Base-by-base conservation (phyloP, 2,113 vertebrate species). In the Vimba vimba region DNA sequence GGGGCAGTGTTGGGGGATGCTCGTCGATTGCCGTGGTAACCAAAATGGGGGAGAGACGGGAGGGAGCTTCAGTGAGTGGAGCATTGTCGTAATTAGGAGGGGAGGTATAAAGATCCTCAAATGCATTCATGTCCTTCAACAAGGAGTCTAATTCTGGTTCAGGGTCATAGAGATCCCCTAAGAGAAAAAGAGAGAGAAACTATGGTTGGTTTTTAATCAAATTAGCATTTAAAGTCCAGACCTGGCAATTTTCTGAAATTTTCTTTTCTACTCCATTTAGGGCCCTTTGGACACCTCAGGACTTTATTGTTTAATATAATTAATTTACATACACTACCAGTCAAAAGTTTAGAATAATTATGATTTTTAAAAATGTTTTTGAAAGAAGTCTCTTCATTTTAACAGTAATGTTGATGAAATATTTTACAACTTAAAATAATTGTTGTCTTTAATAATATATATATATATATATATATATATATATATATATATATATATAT, bases 11-110 rank as follows among this genome's bases (percentile, higher is more conserved):
- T 84, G 95, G 94, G 89, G 96, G 95, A 90, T 97, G 96, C 90
- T 97, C 96, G 0, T 94, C 95, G 86, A 93, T 96, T 89, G 91
- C 94, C 23, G 92, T 94, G 80, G 93, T 91, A 90, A 97, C 96
- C 74, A 93, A 91, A 86, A 86, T 84, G 12, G 75, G 90, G n/a
- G 68, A 84, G 27, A 86, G 88, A 88, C 92, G 91, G 92, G 94
- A 92, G 85, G 92, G 89, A 82, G 88, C 30, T 57, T 91, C 91
- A 27, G 86, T 89, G 76, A 92, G 91, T 2, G 87, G 90, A 86
- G 92, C 91, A 79, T 88, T 21, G 25, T 69, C 80, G 55, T 89
- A 86, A 76, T 88, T 91, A 87, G 90, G 87, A 57, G 90, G 91
- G 86, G 88, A 25, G 25, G 87, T 57, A 11, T 87, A 85, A 30